These are phyloP conservation scores for Epinotia ramella DNA, from an alignment of 2,888 invertebrate species.

Conservation along the genomic window DNA sequence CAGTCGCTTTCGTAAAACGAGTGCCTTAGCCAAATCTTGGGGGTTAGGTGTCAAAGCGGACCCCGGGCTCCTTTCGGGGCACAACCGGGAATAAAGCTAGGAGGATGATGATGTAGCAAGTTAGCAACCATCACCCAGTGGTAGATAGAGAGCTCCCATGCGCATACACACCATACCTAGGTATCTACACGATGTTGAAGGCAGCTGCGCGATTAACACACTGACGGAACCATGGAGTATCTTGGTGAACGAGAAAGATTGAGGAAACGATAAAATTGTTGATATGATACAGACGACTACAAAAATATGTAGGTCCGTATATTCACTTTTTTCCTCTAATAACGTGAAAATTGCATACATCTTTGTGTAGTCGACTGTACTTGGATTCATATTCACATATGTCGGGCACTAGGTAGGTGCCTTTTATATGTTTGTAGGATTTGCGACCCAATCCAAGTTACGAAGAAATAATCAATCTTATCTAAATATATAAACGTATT, in stretches of 20 bases:
- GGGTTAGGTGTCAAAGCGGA: too few relatives aligned
- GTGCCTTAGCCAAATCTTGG: too few relatives aligned
- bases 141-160: background rate
- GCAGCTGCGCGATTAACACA: background rate
- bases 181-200: background rate
- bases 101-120: too few relatives aligned
- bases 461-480: background rate
- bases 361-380: too few relatives aligned
- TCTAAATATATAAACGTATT: too few relatives aligned
- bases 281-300: background rate
- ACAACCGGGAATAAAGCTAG: too few relatives aligned
- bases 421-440: background rate
- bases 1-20: too few relatives aligned
- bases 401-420: background rate
- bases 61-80: too few relatives aligned
- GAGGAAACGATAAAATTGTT: background rate
- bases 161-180: background rate
- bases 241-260: background rate
- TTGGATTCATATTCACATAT: background rate
- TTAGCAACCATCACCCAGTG: background rate
- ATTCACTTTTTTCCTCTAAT: too few relatives aligned
- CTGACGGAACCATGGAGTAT: background rate
- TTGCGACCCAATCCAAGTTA: background rate
- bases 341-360: too few relatives aligned
- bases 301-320: too few relatives aligned